Conservation (phyloP, 2,797 vertebrate species). For the Tenualosa thibaudeaui region DNA sequence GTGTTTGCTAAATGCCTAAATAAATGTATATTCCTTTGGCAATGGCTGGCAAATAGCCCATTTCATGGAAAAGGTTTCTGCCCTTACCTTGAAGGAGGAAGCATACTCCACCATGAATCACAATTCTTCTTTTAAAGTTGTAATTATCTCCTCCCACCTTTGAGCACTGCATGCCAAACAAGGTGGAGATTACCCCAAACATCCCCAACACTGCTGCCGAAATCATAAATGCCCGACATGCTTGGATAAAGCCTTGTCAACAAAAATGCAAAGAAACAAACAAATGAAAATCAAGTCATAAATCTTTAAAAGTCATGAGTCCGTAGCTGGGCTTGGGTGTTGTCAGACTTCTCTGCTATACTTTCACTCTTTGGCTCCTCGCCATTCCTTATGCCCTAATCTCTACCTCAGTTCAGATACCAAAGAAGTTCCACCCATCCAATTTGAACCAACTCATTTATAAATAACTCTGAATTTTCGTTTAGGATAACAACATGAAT, state of each 20-base stretch:
- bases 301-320: no score
- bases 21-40: background rate
- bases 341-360: background rate
- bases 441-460: background rate
- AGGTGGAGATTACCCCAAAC: constrained; percentile 70
- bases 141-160: constrained; percentile 73
- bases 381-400: background rate
- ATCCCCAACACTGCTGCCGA: constrained; percentile 75
- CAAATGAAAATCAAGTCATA: background rate
- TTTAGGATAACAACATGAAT: no score
- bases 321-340: background rate
- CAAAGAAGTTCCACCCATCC: background rate
- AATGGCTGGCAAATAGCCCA: background rate
- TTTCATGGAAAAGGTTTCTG: background rate
- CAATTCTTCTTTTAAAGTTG: constrained; percentile 74
- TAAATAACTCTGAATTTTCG: background rate
- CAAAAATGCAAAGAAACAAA: background rate
- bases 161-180: constrained; percentile 79
- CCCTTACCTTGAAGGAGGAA: constrained; percentile 79
- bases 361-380: background rate
- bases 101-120: constrained; percentile 69
- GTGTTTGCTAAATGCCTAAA: no score
- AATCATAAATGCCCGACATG: constrained; percentile 84
- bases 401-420: background rate
- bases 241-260: constrained; percentile 82